These are phyloP conservation scores for Monochamus alternatus DNA, from an alignment of 2,888 invertebrate species.

Conservation along the genomic window DNA sequence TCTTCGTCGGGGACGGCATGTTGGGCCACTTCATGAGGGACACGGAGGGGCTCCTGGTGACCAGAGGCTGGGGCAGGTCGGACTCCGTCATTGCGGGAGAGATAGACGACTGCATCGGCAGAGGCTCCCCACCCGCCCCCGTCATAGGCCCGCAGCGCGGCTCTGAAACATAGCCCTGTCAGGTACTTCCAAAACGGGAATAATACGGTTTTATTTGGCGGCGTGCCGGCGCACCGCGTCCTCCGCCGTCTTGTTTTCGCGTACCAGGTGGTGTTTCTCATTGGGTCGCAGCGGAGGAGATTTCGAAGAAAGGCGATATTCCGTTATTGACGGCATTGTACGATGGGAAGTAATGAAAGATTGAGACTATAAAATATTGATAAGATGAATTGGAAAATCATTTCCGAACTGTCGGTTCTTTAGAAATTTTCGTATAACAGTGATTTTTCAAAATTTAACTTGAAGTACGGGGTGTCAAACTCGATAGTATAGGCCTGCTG, in stretches of 20 bases:
- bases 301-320: too few species aligned
- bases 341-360: too few species aligned
- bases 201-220: slow-evolving; percentile 24
- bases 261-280: slow-evolving; percentile 31
- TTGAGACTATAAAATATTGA: too few species aligned
- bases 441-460: too few species aligned
- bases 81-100: slow-evolving; percentile 75
- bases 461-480: too few species aligned
- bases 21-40: slow-evolving; percentile 75
- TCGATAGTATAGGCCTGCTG: too few species aligned
- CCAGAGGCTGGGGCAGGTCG: slow-evolving; percentile 82
- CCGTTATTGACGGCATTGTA: too few species aligned
- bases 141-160: slow-evolving; percentile 82
- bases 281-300: not conserved
- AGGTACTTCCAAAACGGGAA: slow-evolving; percentile 19
- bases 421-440: too few species aligned
- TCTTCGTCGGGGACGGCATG: slow-evolving; percentile 67
- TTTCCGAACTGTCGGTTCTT: too few species aligned
- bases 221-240: slow-evolving; percentile 7
- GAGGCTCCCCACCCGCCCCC: slow-evolving; percentile 70
- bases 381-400: too few species aligned
- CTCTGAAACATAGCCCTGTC: slow-evolving; percentile 72
- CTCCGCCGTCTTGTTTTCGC: slow-evolving; percentile 17
- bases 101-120: slow-evolving; percentile 72
- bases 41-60: slow-evolving; percentile 79